Conservation (phyloP, 2,113 vertebrate species). For the Excalfactoria chinensis region DNA sequence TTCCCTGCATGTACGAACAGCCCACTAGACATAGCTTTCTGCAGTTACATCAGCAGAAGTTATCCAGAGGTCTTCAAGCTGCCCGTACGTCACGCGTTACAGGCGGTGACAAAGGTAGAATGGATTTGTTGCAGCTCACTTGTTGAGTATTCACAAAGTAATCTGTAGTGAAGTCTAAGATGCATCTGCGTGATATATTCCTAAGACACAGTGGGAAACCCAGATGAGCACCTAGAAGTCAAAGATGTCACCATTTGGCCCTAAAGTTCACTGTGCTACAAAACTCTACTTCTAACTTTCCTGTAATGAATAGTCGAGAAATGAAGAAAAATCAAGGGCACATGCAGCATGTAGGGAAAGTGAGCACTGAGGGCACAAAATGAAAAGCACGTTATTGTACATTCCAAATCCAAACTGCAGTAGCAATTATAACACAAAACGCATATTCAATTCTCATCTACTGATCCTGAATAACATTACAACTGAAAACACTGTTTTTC, state of each 20-base stretch:
- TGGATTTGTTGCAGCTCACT: not conserved
- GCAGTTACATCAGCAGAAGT: not conserved
- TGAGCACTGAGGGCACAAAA: not conserved
- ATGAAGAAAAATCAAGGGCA: not conserved
- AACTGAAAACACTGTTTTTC: conserved; percentile 14
- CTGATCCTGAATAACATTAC: conserved; percentile 41
- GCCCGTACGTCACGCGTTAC: not conserved
- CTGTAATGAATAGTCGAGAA: not conserved
- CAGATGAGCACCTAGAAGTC: not conserved
- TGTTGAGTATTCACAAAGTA: not conserved
- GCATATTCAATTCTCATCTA: conserved; percentile 38
- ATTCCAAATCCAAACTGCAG: conserved; percentile 6
- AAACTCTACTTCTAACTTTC: not conserved
- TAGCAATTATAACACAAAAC: conserved; percentile 47
- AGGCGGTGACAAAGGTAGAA: not conserved
- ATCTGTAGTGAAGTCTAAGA: not conserved
- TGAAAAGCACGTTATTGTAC: not conserved
- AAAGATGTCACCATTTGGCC: not conserved
- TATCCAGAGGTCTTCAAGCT: not conserved
- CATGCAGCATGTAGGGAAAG: not conserved
- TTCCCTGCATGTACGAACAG: not conserved
- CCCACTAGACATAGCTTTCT: not conserved
- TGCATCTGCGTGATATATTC: not conserved
- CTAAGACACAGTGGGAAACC: not conserved
- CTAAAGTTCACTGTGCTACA: not conserved